Base-by-base conservation (phyloP, 2,113 vertebrate species). In the Nycticebus coucang region DNA sequence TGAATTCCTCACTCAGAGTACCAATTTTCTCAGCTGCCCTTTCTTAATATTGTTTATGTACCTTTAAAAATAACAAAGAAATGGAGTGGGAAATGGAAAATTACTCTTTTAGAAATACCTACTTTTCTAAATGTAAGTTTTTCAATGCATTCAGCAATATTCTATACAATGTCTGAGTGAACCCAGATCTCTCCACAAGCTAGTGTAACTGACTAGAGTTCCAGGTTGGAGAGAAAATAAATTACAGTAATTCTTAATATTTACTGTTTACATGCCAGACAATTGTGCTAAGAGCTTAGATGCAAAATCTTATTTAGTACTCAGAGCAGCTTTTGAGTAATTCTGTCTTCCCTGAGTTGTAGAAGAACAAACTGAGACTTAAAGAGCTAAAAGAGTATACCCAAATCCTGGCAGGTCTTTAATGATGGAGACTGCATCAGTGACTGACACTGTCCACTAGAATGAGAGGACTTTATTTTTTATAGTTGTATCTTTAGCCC, bases 1-100 rank as follows among this genome's bases (percentile, higher is more conserved):
- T 89, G 91, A 83, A 95, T 96, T 91, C 74, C 1, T 72, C 4
- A 0, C 85, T 95, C 78, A 30, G 75, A 30, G 75, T 41, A 87
- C 75, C 91, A 69, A 57, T 96, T 94, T 97, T 91, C 94, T 97
- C 86, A 91, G 53, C 10, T 95, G 85, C 74, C 91, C 82, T 94
- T 78, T 95, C 74, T 94, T 94, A 89, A 87, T 89, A 94, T 96
- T 97, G 87, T 96, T 91, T 96, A 72, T 89, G 91, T 93, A 60
- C 62, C 66, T 96, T 87, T 95, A 91, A 96, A 97, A 96, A 93
- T 94, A 95, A 89, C 89, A 97, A 95, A 95, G 92, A 97, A 85
- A 94, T 97, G 62, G 62, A 91, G 45, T 94, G 79, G 59, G 89
- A 96, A 94, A 97, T 94, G 62, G 59, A 94, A 96, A 94, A 93